These are phyloP conservation scores for Poeciliopsis infans DNA, from an alignment of 2,797 vertebrate genomes.

Conservation along the genomic window DNA sequence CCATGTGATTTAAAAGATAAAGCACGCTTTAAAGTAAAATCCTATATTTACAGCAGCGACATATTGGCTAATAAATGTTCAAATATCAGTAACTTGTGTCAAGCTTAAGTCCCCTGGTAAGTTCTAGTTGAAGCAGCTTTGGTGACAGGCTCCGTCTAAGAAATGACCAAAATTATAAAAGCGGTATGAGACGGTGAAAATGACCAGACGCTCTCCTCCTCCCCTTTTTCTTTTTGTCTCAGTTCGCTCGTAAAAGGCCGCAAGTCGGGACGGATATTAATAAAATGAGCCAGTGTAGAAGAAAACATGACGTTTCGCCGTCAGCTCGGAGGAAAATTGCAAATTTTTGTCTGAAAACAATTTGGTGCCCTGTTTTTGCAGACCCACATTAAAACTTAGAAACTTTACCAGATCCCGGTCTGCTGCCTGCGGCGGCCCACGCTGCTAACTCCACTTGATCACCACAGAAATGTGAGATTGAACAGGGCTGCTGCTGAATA, in stretches of 20 bases:
- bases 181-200: background rate
- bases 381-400: background rate
- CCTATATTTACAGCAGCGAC: background rate
- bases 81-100: background rate
- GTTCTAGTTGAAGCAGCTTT: background rate
- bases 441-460: slow-evolving; percentile 1
- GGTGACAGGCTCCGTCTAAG: background rate
- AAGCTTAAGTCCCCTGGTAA: background rate
- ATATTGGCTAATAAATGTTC: background rate
- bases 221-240: background rate
- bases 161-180: background rate
- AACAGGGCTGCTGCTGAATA: background rate
- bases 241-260: background rate
- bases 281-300: background rate
- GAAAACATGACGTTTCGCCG: background rate
- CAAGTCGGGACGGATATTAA: background rate
- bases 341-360: background rate
- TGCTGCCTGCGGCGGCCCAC: background rate
- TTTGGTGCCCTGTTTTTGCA: background rate
- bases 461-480: background rate
- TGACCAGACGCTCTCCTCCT: background rate
- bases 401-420: background rate
- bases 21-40: background rate
- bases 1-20: background rate
- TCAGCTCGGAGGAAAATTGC: background rate